A percentile compares a stretch with the other conserved stretches of the same genome.
Evolutionary conservation across 2,888 invertebrate genomes (phyloP).

Genomic region (Drosophila tripunctata): DNA sequence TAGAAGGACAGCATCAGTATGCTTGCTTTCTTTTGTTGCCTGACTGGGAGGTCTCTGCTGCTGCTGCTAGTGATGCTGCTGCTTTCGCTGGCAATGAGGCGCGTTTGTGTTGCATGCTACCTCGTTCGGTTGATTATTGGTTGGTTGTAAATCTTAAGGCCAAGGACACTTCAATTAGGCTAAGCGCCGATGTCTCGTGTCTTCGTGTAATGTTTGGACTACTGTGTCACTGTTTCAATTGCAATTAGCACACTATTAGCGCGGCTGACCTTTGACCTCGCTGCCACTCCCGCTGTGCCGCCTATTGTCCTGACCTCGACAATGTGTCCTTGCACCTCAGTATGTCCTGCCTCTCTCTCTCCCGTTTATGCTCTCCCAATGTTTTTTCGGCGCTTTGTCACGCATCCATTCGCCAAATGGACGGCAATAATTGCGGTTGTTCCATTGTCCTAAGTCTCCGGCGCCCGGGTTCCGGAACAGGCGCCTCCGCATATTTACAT

Average conservation of each 20-base stretch:
- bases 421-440: conserved; percentile 74
- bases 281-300: conserved; percentile 68
- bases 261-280: conserved; percentile 80
- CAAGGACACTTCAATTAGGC: conserved; percentile 73
- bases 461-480: conserved; percentile 48
- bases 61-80: background rate
- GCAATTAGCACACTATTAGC: conserved; percentile 76
- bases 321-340: conserved; percentile 66
- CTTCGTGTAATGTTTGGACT: conserved; percentile 45
- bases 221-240: conserved; percentile 50
- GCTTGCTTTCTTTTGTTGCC: conserved; percentile 23
- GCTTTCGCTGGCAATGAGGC: conserved; percentile 54
- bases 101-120: conserved; percentile 27
- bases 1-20: conserved; percentile 25
- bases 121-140: conserved; percentile 18
- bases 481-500: conserved; percentile 75
- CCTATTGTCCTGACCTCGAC: conserved; percentile 57
- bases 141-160: conserved; percentile 45
- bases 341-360: conserved; percentile 21
- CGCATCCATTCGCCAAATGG: conserved; percentile 74
- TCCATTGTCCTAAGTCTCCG: conserved; percentile 54
- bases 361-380: conserved; percentile 12
- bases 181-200: conserved; percentile 64
- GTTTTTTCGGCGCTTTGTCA: conserved; percentile 64
- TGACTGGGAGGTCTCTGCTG: conserved; percentile 44